phyloP scores from a whole-genome alignment of 2,797 vertebrate species.

The Brachymystax lenok region DNA sequence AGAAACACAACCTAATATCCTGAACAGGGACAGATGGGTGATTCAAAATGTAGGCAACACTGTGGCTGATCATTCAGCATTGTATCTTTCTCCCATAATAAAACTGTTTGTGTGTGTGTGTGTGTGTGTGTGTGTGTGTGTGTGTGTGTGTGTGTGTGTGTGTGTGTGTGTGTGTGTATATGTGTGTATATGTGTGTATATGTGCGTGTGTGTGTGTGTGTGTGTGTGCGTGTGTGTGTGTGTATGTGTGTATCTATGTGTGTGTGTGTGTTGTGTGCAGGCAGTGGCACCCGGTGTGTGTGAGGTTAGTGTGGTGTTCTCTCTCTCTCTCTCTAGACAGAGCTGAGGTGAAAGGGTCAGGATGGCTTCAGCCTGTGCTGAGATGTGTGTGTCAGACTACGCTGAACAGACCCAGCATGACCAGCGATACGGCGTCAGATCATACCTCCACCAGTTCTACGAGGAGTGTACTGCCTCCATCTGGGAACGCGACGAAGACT shows the following conservation, averaged over 20 bases:
- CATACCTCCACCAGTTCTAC: slow-evolving; percentile 98
- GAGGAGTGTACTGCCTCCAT: slow-evolving; percentile 98
- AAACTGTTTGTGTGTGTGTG: neutral
- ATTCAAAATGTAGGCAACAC: neutral
- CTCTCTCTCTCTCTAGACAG: slow-evolving; percentile 32
- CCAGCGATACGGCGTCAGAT: slow-evolving; percentile 95
- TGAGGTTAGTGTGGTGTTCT: neutral
- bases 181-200: too few relatives aligned
- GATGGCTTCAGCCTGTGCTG: slow-evolving; percentile 89
- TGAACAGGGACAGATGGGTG: neutral
- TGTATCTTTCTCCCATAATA: neutral
- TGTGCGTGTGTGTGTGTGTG: slow-evolving; percentile 18
- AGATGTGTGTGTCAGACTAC: slow-evolving; percentile 86
- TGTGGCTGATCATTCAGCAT: neutral
- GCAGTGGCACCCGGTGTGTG: slow-evolving; percentile 47
- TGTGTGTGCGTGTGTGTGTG: slow-evolving; percentile 6
- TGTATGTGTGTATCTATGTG: neutral
- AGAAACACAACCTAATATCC: neutral
- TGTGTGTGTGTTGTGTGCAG: neutral
- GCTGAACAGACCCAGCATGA: slow-evolving; percentile 75
- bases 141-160: too few relatives aligned
- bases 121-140: slow-evolving; percentile 39
- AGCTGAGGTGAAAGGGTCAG: slow-evolving; percentile 72
- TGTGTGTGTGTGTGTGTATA: slow-evolving; percentile 8
- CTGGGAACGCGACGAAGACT: slow-evolving; percentile 97